Evolutionary conservation across 1,140 invertebrate species (phyloP).

Genomic region (Monochamus saltuarius): DNA sequence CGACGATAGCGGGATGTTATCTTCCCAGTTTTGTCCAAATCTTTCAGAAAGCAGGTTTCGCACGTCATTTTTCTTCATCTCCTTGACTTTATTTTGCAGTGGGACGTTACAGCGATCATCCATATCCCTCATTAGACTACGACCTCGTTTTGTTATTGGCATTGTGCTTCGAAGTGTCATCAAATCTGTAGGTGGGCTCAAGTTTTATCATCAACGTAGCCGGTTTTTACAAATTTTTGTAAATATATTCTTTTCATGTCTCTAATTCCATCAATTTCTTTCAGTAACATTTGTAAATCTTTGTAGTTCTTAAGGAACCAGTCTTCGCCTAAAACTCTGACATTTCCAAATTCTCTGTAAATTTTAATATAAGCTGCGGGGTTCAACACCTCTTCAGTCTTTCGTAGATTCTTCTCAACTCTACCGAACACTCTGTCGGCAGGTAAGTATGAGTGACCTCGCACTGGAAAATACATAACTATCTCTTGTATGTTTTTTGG

Average conservation of each 20-base stretch:
- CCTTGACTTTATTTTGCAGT: too few species aligned
- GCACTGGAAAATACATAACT: conserved; percentile 32
- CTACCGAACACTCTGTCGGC: conserved; percentile 40
- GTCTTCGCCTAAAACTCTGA: conserved; percentile 7
- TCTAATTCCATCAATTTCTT: neutral
- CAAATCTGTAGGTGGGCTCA: too few species aligned
- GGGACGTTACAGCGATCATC: too few species aligned
- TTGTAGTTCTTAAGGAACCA: conserved; percentile 10
- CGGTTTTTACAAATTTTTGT: too few species aligned
- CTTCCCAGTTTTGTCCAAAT: neutral
- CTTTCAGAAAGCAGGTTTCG: neutral
- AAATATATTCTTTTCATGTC: too few species aligned
- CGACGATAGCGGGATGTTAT: neutral
- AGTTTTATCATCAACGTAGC: too few species aligned
- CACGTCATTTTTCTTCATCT: neutral
- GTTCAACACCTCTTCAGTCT: conserved; percentile 19
- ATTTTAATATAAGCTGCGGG: conserved; percentile 24
- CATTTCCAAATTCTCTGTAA: conserved; percentile 3
- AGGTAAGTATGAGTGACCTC: conserved; percentile 38
- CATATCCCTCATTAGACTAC: too few species aligned
- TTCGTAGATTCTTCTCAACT: conserved; percentile 37
- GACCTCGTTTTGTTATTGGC: too few species aligned
- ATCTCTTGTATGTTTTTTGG: conserved; percentile 9
- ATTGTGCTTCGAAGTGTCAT: too few species aligned
- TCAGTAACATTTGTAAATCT: neutral